A percentile compares a stretch with the other conserved stretches of the same genome.
Evolutionary conservation across 2,113 vertebrate genomes (phyloP).

Genomic region (Pseudolaguvia tuberculata): DNA sequence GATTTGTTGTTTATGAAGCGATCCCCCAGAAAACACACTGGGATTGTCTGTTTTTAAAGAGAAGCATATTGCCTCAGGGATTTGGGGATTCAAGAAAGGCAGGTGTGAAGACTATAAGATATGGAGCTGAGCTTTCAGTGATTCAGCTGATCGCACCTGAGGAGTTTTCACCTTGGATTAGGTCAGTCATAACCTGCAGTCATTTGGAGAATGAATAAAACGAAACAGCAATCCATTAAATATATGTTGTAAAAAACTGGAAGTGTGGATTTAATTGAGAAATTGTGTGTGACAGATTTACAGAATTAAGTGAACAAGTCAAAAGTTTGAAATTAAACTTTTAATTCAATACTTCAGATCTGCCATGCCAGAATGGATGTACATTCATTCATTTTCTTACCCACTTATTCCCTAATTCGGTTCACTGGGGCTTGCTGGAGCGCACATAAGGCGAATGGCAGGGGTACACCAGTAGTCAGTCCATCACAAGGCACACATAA

Average conservation of each 20-base stretch:
- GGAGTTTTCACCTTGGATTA: constrained; percentile 25
- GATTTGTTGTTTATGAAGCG: constrained; percentile 35
- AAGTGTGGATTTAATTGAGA: background rate
- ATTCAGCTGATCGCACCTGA: constrained; percentile 6
- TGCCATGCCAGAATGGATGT: too few relatives aligned
- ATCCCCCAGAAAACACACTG: background rate
- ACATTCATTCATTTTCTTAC: too few relatives aligned
- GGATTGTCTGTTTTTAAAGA: constrained; percentile 24
- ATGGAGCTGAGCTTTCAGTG: constrained; percentile 30
- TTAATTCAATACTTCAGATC: too few relatives aligned
- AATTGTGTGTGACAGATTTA: background rate
- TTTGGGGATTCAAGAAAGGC: constrained; percentile 32
- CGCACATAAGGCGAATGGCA: too few relatives aligned
- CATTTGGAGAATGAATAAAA: background rate
- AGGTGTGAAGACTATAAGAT: constrained; percentile 33
- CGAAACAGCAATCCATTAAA: background rate
- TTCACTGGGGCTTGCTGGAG: too few relatives aligned
- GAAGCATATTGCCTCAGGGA: constrained; percentile 25
- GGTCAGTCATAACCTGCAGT: background rate
- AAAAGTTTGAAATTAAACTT: too few relatives aligned
- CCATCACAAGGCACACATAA: too few relatives aligned
- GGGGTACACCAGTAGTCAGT: too few relatives aligned
- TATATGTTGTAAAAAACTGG: background rate
- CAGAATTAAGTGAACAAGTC: too few relatives aligned
- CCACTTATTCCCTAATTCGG: too few relatives aligned